These are phyloP conservation scores for Calephelis perditalis DNA, from an alignment of 2,888 invertebrate species.

Conservation along the genomic window DNA sequence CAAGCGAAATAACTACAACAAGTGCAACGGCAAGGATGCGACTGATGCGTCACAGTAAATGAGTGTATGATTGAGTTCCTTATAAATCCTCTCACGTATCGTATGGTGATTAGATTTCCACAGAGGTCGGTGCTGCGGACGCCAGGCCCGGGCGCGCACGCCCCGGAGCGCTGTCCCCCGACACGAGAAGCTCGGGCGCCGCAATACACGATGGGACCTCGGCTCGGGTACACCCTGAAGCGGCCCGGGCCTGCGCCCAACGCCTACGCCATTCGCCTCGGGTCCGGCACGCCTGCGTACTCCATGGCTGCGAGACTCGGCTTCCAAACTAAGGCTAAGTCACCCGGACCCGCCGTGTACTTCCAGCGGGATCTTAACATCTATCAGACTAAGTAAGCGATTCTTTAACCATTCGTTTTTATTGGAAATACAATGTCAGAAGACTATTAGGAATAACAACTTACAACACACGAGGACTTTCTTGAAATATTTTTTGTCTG, in stretches of 20 bases:
- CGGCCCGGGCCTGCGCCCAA: slow-evolving; percentile 79
- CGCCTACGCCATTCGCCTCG: slow-evolving; percentile 67
- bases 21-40: too few species aligned
- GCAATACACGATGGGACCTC: slow-evolving; percentile 74
- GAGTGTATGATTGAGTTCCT: too few species aligned
- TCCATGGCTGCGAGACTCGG: slow-evolving; percentile 62
- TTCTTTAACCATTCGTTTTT: neutral
- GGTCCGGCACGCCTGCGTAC: slow-evolving; percentile 68
- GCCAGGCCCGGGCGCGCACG: slow-evolving; percentile 82
- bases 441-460: too few species aligned
- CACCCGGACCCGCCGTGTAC: slow-evolving; percentile 77
- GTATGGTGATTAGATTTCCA: slow-evolving; percentile 37
- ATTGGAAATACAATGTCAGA: too few species aligned
- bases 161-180: slow-evolving; percentile 76
- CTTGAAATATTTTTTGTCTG: too few species aligned
- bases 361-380: slow-evolving; percentile 59
- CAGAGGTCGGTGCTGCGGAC: slow-evolving; percentile 44
- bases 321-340: slow-evolving; percentile 43
- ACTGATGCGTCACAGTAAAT: too few species aligned
- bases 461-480: too few species aligned
- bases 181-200: slow-evolving; percentile 76
- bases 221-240: slow-evolving; percentile 61
- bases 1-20: too few species aligned
- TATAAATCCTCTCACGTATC: too few species aligned
- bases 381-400: slow-evolving; percentile 49